Evolutionary conservation across 2,888 invertebrate genomes (phyloP).

Genomic region (Perizoma affinitatum): DNA sequence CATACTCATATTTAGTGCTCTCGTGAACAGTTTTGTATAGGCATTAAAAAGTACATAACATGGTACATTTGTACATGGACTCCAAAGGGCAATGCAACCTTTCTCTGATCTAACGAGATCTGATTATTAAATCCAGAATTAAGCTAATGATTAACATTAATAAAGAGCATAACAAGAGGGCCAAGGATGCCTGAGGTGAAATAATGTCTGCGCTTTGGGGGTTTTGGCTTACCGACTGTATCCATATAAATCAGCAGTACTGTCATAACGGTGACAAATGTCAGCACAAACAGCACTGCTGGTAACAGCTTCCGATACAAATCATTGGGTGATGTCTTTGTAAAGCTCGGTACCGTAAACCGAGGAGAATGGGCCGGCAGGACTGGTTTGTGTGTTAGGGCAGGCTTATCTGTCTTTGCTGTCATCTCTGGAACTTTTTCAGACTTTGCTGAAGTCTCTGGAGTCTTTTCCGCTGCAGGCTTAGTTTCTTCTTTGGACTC

Average conservation of each 20-base stretch:
- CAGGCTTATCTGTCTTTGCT: conserved; percentile 17
- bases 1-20: too few species aligned
- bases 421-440: conserved; percentile 19
- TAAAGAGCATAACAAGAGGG: too few species aligned
- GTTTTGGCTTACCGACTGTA: conserved; percentile 86
- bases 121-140: too few species aligned
- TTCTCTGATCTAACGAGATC: too few species aligned
- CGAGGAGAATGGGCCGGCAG: conserved; percentile 42
- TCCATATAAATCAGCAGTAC: conserved; percentile 91
- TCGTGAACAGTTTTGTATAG: too few species aligned
- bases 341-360: conserved; percentile 60
- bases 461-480: conserved; percentile 28
- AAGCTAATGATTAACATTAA: too few species aligned
- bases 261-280: conserved; percentile 92
- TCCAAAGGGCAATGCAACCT: too few species aligned
- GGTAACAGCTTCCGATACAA: conserved; percentile 84
- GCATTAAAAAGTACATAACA: too few species aligned
- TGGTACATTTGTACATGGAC: too few species aligned
- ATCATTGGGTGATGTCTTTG: conserved; percentile 73
- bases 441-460: conserved; percentile 38
- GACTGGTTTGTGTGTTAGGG: conserved; percentile 13
- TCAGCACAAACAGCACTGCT: conserved; percentile 88
- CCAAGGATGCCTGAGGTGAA: too few species aligned
- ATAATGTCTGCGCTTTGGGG: too few species aligned
- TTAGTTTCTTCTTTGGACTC: conserved; percentile 45